Evolutionary conservation across 2,113 vertebrate genomes (phyloP).

Genomic region (Tragelaphus scriptus): DNA sequence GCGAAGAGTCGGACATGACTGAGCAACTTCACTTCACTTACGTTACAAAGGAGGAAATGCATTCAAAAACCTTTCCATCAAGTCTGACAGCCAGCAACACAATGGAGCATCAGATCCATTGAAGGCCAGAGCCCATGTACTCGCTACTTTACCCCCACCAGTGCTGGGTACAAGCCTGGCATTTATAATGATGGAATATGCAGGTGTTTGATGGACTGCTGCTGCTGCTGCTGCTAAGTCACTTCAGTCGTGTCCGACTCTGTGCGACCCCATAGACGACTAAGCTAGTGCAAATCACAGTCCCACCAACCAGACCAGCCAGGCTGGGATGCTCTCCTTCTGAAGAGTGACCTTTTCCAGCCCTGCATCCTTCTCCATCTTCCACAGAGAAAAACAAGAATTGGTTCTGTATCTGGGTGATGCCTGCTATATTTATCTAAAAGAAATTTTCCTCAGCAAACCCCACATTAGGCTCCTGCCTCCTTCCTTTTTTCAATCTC

Average conservation of each 20-base stretch:
- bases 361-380: accelerated
- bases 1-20: too few relatives aligned
- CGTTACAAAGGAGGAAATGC: not conserved
- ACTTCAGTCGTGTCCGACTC: too few relatives aligned
- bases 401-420: too few relatives aligned
- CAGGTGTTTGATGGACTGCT: not conserved
- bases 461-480: accelerated
- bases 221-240: too few relatives aligned
- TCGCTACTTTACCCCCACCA: accelerated
- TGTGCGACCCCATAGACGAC: too few relatives aligned
- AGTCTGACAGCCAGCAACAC: not conserved
- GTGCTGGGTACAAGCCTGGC: not conserved
- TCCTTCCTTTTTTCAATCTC: not conserved
- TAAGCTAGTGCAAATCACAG: not conserved
- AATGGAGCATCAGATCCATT: accelerated
- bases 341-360: too few relatives aligned
- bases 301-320: not conserved
- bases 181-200: accelerated
- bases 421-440: accelerated
- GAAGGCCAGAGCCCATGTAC: accelerated
- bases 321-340: too few relatives aligned
- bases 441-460: not conserved
- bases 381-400: not conserved
- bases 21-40: too few relatives aligned
- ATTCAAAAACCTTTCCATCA: not conserved